Evolutionary conservation across 2,797 vertebrate genomes (phyloP).

Genomic region (Mastacembelus armatus): DNA sequence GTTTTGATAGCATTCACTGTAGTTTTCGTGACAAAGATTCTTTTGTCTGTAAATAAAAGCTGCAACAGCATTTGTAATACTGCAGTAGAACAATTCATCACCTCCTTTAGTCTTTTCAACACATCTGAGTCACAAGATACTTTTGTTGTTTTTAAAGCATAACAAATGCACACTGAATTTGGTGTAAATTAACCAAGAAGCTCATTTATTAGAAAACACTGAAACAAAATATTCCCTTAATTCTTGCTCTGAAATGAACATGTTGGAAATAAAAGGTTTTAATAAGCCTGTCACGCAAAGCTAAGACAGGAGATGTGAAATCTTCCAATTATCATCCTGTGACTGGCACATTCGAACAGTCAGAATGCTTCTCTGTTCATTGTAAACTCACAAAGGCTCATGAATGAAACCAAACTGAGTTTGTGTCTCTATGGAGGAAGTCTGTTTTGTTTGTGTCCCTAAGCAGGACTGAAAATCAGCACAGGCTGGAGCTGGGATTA

Average conservation of each 20-base stretch:
- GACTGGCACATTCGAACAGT: conserved; percentile 19
- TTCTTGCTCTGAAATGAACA: background rate
- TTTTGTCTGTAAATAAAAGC: background rate
- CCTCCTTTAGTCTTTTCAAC: background rate
- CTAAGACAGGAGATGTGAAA: conserved; percentile 19
- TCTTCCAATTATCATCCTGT: background rate
- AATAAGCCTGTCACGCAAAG: conserved; percentile 7
- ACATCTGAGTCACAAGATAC: background rate
- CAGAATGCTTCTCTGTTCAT: conserved; percentile 36
- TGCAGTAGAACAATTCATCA: background rate
- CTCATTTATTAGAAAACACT: background rate
- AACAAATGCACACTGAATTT: background rate
- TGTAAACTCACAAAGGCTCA: conserved; percentile 34
- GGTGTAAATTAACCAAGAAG: conserved; percentile 10
- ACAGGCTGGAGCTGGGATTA: conserved; percentile 22
- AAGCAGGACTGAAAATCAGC: conserved; percentile 50
- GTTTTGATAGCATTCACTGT: background rate
- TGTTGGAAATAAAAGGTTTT: conserved; percentile 4
- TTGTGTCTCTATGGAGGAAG: conserved; percentile 38
- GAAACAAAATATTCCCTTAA: background rate
- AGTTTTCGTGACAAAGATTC: background rate
- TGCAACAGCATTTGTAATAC: background rate
- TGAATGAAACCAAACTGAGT: conserved; percentile 42
- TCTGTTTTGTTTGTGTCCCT: conserved; percentile 42
- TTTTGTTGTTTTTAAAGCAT: background rate